These are phyloP conservation scores for Protodeltote pygarga DNA, from an alignment of 2,888 invertebrate species.

Conservation along the genomic window DNA sequence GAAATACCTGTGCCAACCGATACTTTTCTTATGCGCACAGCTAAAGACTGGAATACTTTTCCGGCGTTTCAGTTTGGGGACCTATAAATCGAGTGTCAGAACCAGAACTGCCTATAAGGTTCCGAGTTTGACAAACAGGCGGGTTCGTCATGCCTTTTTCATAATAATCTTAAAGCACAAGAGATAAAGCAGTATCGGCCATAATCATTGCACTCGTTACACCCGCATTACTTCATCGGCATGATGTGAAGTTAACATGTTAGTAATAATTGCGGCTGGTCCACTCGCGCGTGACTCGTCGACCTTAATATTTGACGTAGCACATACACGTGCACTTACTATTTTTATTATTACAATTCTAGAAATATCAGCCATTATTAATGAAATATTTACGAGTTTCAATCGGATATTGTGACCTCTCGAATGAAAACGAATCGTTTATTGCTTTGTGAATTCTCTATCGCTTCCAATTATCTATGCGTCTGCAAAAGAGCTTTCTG, in stretches of 20 bases:
- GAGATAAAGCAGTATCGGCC: constrained; percentile 10
- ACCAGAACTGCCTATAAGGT: too few relatives aligned
- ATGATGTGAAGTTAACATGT: constrained; percentile 45
- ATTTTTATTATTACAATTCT: constrained; percentile 42
- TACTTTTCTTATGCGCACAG: too few relatives aligned
- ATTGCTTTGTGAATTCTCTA: background rate
- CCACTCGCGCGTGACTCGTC: constrained; percentile 65
- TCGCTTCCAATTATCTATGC: background rate
- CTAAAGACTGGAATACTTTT: too few relatives aligned
- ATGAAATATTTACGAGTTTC: constrained; percentile 1
- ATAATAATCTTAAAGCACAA: too few relatives aligned
- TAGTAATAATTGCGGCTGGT: constrained; percentile 59
- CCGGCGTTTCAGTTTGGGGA: too few relatives aligned
- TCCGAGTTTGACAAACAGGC: too few relatives aligned
- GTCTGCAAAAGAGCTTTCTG: constrained; percentile 15
- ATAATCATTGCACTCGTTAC: constrained; percentile 19
- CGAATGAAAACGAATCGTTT: background rate
- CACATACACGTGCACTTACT: constrained; percentile 42
- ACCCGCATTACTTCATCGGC: constrained; percentile 57
- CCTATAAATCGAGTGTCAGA: too few relatives aligned
- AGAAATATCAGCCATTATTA: constrained; percentile 18
- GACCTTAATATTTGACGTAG: constrained; percentile 68
- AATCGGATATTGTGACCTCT: background rate
- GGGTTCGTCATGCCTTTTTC: too few relatives aligned
- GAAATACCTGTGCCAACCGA: too few relatives aligned